phyloP scores from a whole-genome alignment of 2,113 vertebrate genomes.

The Apodemus sylvaticus region DNA sequence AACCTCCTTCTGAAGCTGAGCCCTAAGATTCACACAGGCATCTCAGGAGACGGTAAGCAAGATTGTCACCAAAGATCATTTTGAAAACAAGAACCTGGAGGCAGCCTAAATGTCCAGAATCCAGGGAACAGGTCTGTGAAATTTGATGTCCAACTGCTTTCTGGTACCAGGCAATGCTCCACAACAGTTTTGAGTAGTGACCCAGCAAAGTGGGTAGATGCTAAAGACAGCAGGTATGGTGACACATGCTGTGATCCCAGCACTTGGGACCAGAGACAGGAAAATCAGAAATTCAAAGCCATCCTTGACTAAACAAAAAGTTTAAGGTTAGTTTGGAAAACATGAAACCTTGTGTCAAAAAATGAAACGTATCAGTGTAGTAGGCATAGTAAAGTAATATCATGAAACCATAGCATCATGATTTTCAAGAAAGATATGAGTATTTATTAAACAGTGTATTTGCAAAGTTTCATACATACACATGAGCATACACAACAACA shows the following conservation, averaged over 20 bases:
- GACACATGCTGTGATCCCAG: background rate
- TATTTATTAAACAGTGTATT: background rate
- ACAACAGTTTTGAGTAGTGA: background rate
- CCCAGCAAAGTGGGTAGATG: background rate
- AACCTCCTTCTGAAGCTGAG: background rate
- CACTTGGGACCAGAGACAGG: background rate
- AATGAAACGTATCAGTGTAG: background rate
- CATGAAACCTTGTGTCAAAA: background rate
- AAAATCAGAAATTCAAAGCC: background rate
- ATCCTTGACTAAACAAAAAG: background rate
- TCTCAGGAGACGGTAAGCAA: background rate
- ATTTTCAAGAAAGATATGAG: background rate
- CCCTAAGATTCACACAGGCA: background rate
- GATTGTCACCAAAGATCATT: background rate
- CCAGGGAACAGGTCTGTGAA: background rate
- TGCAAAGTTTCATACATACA: background rate
- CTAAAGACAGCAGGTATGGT: background rate
- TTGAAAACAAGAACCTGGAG: background rate
- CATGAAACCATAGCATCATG: background rate
- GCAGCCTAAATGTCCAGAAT: background rate
- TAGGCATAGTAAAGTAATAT: background rate
- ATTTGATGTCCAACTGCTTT: background rate
- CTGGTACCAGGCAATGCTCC: background rate
- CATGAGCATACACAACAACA: background rate
- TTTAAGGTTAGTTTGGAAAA: background rate